Percentiles rank a stretch among this genome's conserved stretches.
Conservation (phyloP, 2,113 vertebrate genomes). For the Amphilophus citrinellus region DNA sequence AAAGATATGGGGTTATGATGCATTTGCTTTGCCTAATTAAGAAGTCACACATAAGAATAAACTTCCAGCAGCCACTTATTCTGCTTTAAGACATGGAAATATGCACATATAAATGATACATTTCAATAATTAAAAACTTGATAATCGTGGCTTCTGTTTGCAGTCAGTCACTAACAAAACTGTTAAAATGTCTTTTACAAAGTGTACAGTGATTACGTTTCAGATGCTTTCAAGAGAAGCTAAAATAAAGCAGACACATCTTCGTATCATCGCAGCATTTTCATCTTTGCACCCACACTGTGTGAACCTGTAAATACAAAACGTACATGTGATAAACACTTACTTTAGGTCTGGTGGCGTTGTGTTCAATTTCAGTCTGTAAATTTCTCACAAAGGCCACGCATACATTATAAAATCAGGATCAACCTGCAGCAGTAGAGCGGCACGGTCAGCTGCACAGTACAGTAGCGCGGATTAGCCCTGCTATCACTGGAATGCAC, state of each 20-base stretch:
- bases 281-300: neutral
- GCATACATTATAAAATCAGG: neutral
- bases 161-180: neutral
- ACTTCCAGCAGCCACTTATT: neutral
- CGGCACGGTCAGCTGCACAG: neutral
- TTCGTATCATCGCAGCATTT: neutral
- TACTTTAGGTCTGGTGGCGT: too few relatives aligned
- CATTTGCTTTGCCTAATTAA: neutral
- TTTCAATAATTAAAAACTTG: conserved; percentile 9
- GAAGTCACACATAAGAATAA: neutral
- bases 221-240: neutral
- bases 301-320: neutral
- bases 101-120: conserved; percentile 4
- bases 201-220: neutral
- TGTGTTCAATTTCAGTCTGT: too few relatives aligned
- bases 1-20: neutral
- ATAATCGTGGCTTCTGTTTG: neutral
- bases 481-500: neutral
- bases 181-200: neutral
- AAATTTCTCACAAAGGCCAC: neutral
- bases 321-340: too few relatives aligned
- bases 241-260: neutral
- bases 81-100: neutral
- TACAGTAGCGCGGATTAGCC: neutral
- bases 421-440: neutral